Evolutionary conservation across 2,797 vertebrate genomes (phyloP).

Genomic region (Gouania willdenowi): DNA sequence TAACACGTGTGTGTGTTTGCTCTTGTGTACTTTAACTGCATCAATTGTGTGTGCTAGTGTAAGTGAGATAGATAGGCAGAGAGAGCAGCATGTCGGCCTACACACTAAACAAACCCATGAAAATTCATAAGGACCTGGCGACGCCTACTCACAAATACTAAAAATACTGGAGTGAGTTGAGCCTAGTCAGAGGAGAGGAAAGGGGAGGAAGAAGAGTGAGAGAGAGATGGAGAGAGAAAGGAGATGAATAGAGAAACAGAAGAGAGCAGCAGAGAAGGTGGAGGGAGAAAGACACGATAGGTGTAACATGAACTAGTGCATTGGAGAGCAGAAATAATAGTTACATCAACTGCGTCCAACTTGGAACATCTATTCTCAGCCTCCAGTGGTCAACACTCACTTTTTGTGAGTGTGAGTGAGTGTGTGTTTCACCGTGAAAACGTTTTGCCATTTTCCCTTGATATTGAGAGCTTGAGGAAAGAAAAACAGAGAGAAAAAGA

Average conservation of each 20-base stretch:
- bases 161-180: slow-evolving; percentile 74
- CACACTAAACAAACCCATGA: slow-evolving; percentile 75
- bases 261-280: slow-evolving; percentile 39
- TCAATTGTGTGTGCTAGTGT: slow-evolving; percentile 4
- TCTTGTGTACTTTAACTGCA: slow-evolving; percentile 48
- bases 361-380: slow-evolving; percentile 63
- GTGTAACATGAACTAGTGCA: slow-evolving; percentile 59
- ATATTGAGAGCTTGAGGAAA: slow-evolving; percentile 27
- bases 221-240: neutral
- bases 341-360: slow-evolving; percentile 60
- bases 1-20: slow-evolving; percentile 38
- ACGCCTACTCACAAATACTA: slow-evolving; percentile 75
- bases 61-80: slow-evolving; percentile 17
- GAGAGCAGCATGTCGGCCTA: slow-evolving; percentile 67
- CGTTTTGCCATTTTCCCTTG: slow-evolving; percentile 27
- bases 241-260: slow-evolving; percentile 60
- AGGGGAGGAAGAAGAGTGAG: slow-evolving; percentile 45
- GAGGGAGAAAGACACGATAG: slow-evolving; percentile 51
- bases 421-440: slow-evolving; percentile 17
- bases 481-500: slow-evolving; percentile 1
- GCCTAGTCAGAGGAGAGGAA: slow-evolving; percentile 64
- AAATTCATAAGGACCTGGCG: slow-evolving; percentile 74
- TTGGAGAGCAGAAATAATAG: slow-evolving; percentile 57
- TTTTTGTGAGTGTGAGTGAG: slow-evolving; percentile 16
- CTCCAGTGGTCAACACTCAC: slow-evolving; percentile 45